These are phyloP conservation scores for Mesochorus sp. DNA, from an alignment of 2,888 invertebrate species.

Conservation along the genomic window DNA sequence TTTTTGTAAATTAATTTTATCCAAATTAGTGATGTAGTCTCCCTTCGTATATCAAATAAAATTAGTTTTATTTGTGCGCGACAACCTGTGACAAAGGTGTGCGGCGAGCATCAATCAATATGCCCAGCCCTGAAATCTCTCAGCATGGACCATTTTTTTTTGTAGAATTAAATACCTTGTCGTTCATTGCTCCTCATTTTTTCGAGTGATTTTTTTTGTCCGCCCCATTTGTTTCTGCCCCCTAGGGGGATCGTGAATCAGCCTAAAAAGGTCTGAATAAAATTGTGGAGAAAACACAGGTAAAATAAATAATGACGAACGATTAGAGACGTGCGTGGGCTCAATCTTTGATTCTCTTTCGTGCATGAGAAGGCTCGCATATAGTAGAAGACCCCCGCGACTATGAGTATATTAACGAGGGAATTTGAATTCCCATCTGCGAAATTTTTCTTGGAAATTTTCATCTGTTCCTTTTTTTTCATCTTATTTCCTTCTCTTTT, in stretches of 20 bases:
- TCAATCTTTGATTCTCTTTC: not conserved
- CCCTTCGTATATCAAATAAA: too few relatives aligned
- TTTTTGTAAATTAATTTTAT: too few relatives aligned
- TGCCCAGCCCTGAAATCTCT: too few relatives aligned
- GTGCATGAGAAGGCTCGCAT: not conserved
- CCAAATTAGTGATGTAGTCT: too few relatives aligned
- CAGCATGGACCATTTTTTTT: too few relatives aligned
- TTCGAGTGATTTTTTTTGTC: not conserved
- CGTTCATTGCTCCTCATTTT: not conserved
- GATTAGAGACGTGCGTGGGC: slow-evolving; percentile 10
- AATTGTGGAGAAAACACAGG: not conserved
- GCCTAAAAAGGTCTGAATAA: not conserved
- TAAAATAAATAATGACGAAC: slow-evolving; percentile 6
- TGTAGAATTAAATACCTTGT: too few relatives aligned
- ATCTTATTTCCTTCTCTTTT: not conserved
- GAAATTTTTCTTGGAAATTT: slow-evolving; percentile 23
- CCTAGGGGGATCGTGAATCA: too few relatives aligned
- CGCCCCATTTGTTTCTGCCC: too few relatives aligned
- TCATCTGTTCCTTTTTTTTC: slow-evolving; percentile 1
- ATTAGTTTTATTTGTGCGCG: too few relatives aligned
- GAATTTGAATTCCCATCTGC: slow-evolving; percentile 34
- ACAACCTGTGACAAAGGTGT: too few relatives aligned
- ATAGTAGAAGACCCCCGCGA: not conserved
- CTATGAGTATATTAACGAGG: slow-evolving; percentile 13
- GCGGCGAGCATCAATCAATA: too few relatives aligned